These are phyloP conservation scores for Thryonomys swinderianus DNA, from an alignment of 2,113 vertebrate genomes.

Conservation along the genomic window DNA sequence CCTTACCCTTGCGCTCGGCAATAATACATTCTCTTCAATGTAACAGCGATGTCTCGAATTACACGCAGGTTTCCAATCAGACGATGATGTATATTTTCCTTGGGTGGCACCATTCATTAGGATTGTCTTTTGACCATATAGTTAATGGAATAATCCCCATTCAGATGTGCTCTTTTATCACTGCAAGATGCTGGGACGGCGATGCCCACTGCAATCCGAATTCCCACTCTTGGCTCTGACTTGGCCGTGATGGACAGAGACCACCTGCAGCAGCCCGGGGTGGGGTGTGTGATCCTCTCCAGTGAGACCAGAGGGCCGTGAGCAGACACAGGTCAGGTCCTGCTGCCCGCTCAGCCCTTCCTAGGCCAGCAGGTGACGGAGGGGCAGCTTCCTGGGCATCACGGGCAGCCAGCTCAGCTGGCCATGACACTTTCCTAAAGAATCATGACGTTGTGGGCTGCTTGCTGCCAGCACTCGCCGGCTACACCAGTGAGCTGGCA, in stretches of 20 bases:
- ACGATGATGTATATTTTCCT: conserved; percentile 54
- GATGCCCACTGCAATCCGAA: neutral
- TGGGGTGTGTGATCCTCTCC: neutral
- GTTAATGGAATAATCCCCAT: conserved; percentile 22
- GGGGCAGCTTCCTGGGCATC: neutral
- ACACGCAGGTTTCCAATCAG: conserved; percentile 52
- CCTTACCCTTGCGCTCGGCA: neutral
- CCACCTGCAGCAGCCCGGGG: too few species aligned
- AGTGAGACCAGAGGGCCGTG: neutral
- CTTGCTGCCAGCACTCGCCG: neutral
- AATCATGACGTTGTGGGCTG: neutral
- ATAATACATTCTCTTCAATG: conserved; percentile 52
- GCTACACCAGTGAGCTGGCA: too few species aligned
- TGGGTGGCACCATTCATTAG: conserved; percentile 50
- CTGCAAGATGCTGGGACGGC: neutral
- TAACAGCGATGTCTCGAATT: conserved; percentile 33
- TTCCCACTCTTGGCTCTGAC: neutral
- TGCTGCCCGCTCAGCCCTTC: rapidly evolving
- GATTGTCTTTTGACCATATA: conserved; percentile 44
- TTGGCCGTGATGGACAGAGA: neutral
- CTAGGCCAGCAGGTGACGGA: neutral
- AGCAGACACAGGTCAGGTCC: neutral
- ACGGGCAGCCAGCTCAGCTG: rapidly evolving
- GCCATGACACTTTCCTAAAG: neutral
- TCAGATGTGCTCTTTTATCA: neutral